Evolutionary conservation across 2,113 vertebrate species (phyloP), one percentile per base, ranked within the genome.

Genomic region (Sander lucioperca): DNA sequence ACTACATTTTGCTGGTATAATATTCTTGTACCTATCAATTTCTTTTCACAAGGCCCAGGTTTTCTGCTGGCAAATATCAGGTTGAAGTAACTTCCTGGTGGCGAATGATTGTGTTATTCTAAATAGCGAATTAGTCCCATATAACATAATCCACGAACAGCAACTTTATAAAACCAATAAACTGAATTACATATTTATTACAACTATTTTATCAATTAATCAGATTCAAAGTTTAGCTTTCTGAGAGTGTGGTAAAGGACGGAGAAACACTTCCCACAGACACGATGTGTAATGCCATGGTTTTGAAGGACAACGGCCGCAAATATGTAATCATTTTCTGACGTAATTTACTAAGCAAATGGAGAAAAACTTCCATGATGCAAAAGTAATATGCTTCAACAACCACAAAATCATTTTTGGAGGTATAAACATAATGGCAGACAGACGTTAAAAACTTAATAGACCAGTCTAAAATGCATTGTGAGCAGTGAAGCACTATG

Each of bases 31-130:
- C 18, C 5, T 33, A 33, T 6, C 33, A 1, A 6, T 33, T 18
- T n/a, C n/a, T 2, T 48, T 1, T 0, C 0, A 33, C 1, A 2
- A 48, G 15, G 2, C 0, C 1, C 12, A 27, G 0, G 8, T 27
- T 12, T 50, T 50, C 15, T 6, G 1, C 15, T 30, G 23, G 8
- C 14, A 66, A 27, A 18, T 1, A 66, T 16, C n/a, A 10, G 0
- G 1, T 19, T 11, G 14, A 11, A 27, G 4, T 2, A 27, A 23
- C 12, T 15, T 1, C 2, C 4, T 8, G 6, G 6, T 16, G 0
- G 6, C 1, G 0, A 14, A 43, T 43, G 1, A 7, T 43, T 43
- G 6, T 5, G 5, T 64, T 64, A 15, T 27, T 8, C 1, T 58
- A 2, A 13, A 23, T 15, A 23, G 0, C 8, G 1, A 45, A 25